These are phyloP conservation scores for pig (Sus scrofa) DNA, from an alignment of 2,113 vertebrate species.

Conservation along the genomic window T2T-Sscrofa CM000812.6:158145501-158146000, in stretches of 20 bases:
- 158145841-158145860: rapidly evolving
- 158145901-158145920: not conserved
- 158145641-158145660: not conserved
- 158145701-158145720: rapidly evolving
- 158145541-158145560: not conserved
- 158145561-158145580: not conserved
- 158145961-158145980: rapidly evolving
- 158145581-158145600: not conserved
- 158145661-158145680: not conserved
- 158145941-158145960: not conserved
- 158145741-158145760: rapidly evolving
- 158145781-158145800: rapidly evolving
- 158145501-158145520: not conserved
- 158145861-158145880: not conserved
- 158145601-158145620: not conserved
- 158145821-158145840: not conserved
- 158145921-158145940: not conserved
- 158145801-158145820: not conserved
- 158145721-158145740: not conserved
- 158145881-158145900: not conserved
- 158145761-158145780: rapidly evolving
- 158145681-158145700: not conserved
- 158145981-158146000: rapidly evolving
- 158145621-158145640: not conserved
- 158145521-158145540: not conserved